These are phyloP conservation scores for Vombatus ursinus DNA, from an alignment of 2,113 vertebrate species.

Conservation along the genomic window DNA sequence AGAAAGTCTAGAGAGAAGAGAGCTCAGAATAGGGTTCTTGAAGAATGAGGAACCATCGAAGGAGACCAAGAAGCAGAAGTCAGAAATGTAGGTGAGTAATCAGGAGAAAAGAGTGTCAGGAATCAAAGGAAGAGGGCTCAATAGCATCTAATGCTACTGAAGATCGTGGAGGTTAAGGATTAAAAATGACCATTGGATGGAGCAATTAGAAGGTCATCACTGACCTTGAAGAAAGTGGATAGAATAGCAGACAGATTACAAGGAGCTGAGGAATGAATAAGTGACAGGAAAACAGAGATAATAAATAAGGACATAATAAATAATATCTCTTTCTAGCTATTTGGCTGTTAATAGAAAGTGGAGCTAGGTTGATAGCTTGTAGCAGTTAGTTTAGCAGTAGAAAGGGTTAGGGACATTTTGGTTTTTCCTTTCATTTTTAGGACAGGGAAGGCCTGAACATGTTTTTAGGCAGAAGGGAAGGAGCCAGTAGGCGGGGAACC, in stretches of 20 bases:
- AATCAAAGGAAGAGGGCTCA: neutral
- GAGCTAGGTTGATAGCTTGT: neutral
- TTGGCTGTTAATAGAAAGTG: neutral
- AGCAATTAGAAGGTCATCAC: neutral
- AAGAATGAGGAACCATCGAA: neutral
- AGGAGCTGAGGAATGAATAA: neutral
- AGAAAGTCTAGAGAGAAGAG: neutral
- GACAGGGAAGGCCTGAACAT: neutral
- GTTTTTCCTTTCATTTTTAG: neutral
- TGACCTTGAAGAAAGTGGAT: neutral
- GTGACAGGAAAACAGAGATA: neutral
- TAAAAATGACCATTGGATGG: neutral
- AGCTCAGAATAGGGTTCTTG: neutral
- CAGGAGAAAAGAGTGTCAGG: neutral
- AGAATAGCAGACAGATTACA: neutral
- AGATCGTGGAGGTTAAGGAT: neutral
- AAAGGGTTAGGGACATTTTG: neutral
- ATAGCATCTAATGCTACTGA: neutral
- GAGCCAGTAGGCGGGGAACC: neutral
- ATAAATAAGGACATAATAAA: neutral
- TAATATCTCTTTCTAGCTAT: neutral
- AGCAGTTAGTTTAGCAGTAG: neutral
- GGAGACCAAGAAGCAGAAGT: neutral
- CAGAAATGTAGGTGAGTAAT: neutral
- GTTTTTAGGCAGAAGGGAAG: neutral